These are phyloP conservation scores for Natator depressus DNA, from an alignment of 2,113 vertebrate genomes.

Conservation along the genomic window DNA sequence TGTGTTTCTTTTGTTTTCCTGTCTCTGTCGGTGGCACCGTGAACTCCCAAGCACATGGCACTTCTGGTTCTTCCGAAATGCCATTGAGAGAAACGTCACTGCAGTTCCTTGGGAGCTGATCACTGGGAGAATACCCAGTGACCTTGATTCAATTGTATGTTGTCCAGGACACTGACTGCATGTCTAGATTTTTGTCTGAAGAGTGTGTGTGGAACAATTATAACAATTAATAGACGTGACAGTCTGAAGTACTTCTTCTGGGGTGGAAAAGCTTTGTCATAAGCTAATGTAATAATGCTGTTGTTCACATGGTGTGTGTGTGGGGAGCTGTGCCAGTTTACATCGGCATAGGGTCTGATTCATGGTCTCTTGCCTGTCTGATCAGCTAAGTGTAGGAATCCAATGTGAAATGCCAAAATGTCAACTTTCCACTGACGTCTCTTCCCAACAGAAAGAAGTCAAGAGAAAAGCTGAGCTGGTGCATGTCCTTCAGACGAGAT, in stretches of 20 bases:
- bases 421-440: not conserved
- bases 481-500: not conserved
- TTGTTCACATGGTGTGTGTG: too few species aligned
- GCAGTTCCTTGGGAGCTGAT: not conserved
- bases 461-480: not conserved
- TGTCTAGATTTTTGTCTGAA: not conserved
- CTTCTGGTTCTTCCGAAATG: not conserved
- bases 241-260: not conserved
- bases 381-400: not conserved
- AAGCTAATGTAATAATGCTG: not conserved
- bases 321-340: not conserved
- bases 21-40: too few species aligned
- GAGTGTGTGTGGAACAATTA: not conserved
- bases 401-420: not conserved
- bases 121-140: not conserved
- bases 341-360: not conserved
- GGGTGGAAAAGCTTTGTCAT: not conserved
- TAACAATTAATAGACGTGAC: not conserved
- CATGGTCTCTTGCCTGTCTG: not conserved
- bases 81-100: not conserved
- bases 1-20: not conserved
- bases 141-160: not conserved
- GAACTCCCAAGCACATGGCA: not conserved
- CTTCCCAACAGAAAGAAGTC: not conserved
- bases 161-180: not conserved